Base-by-base conservation (phyloP, 2,888 invertebrate genomes). In the Empis livida region DNA sequence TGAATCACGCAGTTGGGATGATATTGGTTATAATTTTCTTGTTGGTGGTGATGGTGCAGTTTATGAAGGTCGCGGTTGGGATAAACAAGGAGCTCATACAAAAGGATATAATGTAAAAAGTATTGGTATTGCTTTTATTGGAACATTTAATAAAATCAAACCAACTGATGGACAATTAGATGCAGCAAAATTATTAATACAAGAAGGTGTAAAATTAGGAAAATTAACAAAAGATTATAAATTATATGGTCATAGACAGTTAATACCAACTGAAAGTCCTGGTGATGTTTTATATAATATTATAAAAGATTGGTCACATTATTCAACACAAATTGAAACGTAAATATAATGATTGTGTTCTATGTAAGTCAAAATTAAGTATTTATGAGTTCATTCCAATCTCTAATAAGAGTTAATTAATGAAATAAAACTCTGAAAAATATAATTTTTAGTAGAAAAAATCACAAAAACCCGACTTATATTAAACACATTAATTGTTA, bases 11-110 rank as follows among this genome's bases (percentile, higher is more conserved):
- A 56, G 67, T 0, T 84, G 79, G 78, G 69, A 63, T 43, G 86
- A 87, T 59, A 80, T 86, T 27, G 82, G 72, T 0, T 88, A 86
- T 64, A 89, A 84, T 62, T 89, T 87, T 56, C 62, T 89, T 10
- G 73, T 89, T 1, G 88, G 85, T 1, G 85, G 84, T 8, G 84
- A 87, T 58, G 87, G 86, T 0, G 70, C 74, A 1, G 80, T 78
- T 0, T 87, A 84, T 62, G 76, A 73, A 53, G 87, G 83, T 0
- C 76, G 86, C 10, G 83, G 83, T 1, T 89, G 88, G 88, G 75
- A 79, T 52, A 62, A 62, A 47, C 65, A 77, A 41, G 88, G 88
- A 0, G 80, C 84, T 0, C 87, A 88, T 58, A 78, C 84, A 0
- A 71, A 72, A 30, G 73, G 77, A n/a, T 82, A 76, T 59, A 85